Evolutionary conservation across 2,113 vertebrate genomes (phyloP), one percentile per base, ranked within the genome.

Genomic region (Halcyon malimbica): DNA sequence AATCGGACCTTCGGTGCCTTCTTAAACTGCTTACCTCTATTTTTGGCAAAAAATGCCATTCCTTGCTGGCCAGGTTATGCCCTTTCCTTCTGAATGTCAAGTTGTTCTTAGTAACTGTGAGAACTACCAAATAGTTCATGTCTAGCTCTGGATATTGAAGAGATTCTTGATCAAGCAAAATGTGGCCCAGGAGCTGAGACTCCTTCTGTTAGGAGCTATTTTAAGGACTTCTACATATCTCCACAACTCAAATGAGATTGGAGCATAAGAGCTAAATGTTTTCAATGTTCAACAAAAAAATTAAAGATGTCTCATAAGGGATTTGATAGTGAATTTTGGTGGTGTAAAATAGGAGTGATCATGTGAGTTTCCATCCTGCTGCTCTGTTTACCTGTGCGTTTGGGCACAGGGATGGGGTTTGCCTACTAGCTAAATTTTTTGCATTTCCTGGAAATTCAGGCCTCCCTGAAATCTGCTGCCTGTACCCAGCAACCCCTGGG

Each of bases 211-310:
- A 25, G 3, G 33, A 48, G n/a, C 12, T 74, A 0, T 73, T 51
- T 60, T 7, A 50, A 53, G 41, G 39, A 20, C 3, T 92, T 56
- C 51, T 42, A 1, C 5, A 2, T 71, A 31, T 13, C 23, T 33
- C 50, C 29, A 7, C 16, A 31, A 2, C 28, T 42, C 16, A 1
- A 8, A 6, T 23, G 9, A 54, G 35, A 11, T 17, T 17, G 17
- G 19, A 37, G 31, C n/a, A 13, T 6, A 5, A 46, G 20, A 6
- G 11, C 29, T 15, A 8, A 76, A 14, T 59, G 3, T 54, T 56
- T 65, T 56, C 2, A 44, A 28, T 20, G 3, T 5, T 4, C 6
- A 31, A 20, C 5, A 25, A 21, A 1, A 48, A 7, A 39, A 15
- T 39, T 31, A 41, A 42, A 76, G 70, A 15, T 7, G 10, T 10